Conservation (phyloP, 30 jellyfish, hydroid and myxozoan genomes). For the Turritopsis dohrnii region DNA sequence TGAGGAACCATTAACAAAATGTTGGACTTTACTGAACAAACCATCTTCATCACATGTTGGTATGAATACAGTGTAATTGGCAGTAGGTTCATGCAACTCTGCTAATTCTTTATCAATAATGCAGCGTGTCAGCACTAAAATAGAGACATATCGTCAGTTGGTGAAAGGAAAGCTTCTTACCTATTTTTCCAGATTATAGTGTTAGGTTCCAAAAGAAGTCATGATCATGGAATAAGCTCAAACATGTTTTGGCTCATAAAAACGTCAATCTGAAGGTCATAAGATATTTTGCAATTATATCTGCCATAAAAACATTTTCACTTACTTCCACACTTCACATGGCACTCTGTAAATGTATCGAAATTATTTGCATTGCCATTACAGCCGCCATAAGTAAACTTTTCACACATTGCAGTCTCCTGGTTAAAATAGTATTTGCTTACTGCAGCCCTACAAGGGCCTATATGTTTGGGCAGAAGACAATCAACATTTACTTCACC, state of each 20-base stretch:
- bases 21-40: neutral
- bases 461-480: conserved; percentile 11
- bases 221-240: too few species aligned
- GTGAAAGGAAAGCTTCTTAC: too few species aligned
- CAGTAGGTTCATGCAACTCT: neutral
- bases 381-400: conserved; percentile 35
- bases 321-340: conserved; percentile 35
- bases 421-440: conserved; percentile 13
- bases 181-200: too few species aligned
- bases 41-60: conserved; percentile 38
- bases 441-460: conserved; percentile 37
- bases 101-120: conserved; percentile 27
- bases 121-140: conserved; percentile 22
- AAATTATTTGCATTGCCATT: conserved; percentile 30
- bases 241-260: too few species aligned
- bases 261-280: too few species aligned
- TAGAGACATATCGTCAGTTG: too few species aligned
- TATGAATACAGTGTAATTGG: neutral
- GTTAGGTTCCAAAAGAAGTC: too few species aligned
- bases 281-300: too few species aligned
- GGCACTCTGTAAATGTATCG: conserved; percentile 20
- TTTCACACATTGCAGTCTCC: conserved; percentile 23
- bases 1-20: neutral
- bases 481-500: conserved; percentile 14
- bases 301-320: too few species aligned